These are phyloP conservation scores for Porphyrio hochstetteri DNA, from an alignment of 2,113 vertebrate genomes.

Conservation along the genomic window DNA sequence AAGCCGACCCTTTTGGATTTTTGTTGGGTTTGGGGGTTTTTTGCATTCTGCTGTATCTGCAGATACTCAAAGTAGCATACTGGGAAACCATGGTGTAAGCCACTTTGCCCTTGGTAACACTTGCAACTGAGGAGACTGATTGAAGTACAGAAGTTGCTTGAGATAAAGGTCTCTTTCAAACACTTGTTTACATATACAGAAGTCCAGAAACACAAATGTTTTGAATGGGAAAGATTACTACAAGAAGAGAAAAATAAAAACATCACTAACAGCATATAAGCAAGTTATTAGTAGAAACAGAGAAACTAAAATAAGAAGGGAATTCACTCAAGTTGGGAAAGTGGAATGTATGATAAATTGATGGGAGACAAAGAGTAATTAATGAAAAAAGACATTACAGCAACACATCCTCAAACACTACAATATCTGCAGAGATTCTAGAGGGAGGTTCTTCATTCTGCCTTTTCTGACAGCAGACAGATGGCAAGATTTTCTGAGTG, in stretches of 20 bases:
- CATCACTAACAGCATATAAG: background rate
- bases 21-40: background rate
- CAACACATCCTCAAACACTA: background rate
- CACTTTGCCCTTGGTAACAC: background rate
- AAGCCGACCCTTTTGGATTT: background rate
- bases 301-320: background rate
- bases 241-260: background rate
- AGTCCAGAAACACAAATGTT: background rate
- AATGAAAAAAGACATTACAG: background rate
- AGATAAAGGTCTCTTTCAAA: background rate
- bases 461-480: background rate
- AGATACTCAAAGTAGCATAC: background rate
- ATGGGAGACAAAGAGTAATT: background rate
- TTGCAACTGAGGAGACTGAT: background rate
- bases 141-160: background rate
- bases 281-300: background rate
- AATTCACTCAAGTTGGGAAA: background rate
- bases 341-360: background rate
- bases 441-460: background rate
- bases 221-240: background rate
- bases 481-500: background rate
- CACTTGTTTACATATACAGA: background rate
- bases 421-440: background rate
- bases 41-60: background rate
- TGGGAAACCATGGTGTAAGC: background rate